A percentile compares a stretch with the other conserved stretches of the same genome.
These are phyloP conservation scores for Pangasius krempfi DNA, from an alignment of 2,797 vertebrate genomes.

Conservation along the genomic window DNA sequence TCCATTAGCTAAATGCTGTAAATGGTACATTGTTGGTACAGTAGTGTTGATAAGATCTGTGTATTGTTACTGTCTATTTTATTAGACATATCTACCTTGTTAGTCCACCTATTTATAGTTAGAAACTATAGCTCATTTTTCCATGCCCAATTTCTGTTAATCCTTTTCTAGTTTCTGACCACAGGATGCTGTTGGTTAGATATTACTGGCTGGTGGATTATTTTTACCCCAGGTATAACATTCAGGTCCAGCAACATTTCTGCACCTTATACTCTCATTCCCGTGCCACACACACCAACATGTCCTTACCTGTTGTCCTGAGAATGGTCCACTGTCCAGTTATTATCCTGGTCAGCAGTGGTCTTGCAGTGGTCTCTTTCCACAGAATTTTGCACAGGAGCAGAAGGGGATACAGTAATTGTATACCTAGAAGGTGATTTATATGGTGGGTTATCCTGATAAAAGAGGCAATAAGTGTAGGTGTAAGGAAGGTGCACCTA, in stretches of 20 bases:
- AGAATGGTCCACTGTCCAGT: not conserved
- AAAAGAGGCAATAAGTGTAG: not conserved
- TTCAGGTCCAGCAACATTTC: not conserved
- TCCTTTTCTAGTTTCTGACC: not conserved
- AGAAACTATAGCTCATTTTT: not conserved
- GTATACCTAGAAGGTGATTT: not conserved
- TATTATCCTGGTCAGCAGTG: not conserved
- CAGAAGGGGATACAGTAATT: not conserved
- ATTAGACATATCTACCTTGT: not conserved
- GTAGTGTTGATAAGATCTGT: not conserved
- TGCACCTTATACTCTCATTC: not conserved
- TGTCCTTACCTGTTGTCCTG: not conserved
- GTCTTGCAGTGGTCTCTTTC: not conserved
- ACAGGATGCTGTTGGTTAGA: not conserved
- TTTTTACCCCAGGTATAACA: not conserved
- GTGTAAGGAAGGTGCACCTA: slow-evolving; percentile 2
- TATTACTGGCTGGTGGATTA: not conserved
- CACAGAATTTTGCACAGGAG: not conserved
- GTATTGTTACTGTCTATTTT: not conserved
- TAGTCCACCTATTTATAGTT: not conserved
- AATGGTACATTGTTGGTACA: not conserved
- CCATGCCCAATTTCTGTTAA: not conserved
- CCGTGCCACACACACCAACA: not conserved
- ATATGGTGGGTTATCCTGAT: not conserved
- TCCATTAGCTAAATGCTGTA: not conserved